These are phyloP conservation scores for Papilio dardanus DNA, from an alignment of 1,140 invertebrate species.

Conservation along the genomic window DNA sequence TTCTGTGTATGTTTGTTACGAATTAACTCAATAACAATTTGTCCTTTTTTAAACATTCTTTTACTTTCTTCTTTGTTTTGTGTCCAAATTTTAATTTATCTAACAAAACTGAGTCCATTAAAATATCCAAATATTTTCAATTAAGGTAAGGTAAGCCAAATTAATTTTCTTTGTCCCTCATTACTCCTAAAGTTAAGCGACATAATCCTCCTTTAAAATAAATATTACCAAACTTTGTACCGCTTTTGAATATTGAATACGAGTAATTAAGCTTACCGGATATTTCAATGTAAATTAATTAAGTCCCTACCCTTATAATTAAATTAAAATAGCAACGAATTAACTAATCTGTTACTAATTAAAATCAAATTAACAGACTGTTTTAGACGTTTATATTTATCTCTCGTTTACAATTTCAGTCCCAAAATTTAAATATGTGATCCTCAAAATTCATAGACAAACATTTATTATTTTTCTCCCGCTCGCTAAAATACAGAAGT, in stretches of 20 bases:
- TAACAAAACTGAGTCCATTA: background rate
- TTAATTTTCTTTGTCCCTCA: slow-evolving; percentile 10
- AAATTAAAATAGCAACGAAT: background rate
- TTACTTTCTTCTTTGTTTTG: background rate
- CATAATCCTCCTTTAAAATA: background rate
- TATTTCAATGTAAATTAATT: slow-evolving; percentile 3
- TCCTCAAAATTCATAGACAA: no score
- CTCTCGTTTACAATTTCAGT: background rate
- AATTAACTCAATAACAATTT: no score
- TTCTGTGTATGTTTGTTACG: no score
- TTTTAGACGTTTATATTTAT: background rate
- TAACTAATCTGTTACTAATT: slow-evolving; percentile 1
- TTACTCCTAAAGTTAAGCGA: background rate
- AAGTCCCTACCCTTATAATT: background rate
- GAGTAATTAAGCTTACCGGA: background rate
- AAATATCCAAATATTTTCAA: background rate
- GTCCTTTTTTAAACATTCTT: no score
- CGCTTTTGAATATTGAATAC: background rate
- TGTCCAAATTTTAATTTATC: background rate
- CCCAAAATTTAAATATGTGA: background rate
- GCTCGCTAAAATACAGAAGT: no score
- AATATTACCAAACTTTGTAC: background rate
- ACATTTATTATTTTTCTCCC: no score
- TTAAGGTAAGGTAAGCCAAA: background rate
- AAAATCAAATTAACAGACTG: background rate